Evolutionary conservation across 2,113 vertebrate species (phyloP).

Genomic region (Periophthalmus modestus): DNA sequence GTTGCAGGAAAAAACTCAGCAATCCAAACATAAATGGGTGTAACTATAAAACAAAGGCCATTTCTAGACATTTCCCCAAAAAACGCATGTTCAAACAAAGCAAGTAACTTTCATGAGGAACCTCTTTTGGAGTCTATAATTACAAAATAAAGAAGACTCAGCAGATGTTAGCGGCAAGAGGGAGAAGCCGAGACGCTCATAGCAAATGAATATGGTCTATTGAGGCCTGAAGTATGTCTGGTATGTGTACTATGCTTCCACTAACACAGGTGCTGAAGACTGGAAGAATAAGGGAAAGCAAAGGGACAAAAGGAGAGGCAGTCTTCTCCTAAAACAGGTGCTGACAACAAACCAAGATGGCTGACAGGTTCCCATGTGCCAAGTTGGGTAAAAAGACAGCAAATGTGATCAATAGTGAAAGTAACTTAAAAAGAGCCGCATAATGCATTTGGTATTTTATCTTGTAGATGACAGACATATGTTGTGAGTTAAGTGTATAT

Average conservation of each 20-base stretch:
- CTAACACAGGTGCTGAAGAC: conserved; percentile 71
- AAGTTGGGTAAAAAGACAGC: not conserved
- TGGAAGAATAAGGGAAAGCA: conserved; percentile 30
- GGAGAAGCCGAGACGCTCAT: conserved; percentile 19
- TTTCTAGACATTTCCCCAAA: conserved; percentile 5
- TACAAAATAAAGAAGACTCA: conserved; percentile 10
- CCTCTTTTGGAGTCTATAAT: conserved; percentile 4
- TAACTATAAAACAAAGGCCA: conserved; percentile 27
- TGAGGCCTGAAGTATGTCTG: conserved; percentile 70
- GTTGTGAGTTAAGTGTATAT: conserved; percentile 2
- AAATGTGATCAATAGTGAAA: not conserved
- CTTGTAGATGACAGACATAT: not conserved
- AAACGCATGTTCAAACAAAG: conserved; percentile 2
- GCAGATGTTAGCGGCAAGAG: conserved; percentile 43
- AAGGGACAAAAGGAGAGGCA: conserved; percentile 26
- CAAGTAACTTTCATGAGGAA: conserved; percentile 1
- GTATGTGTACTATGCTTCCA: conserved; percentile 72
- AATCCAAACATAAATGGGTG: conserved; percentile 19
- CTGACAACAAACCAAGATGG: conserved; percentile 12
- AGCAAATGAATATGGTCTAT: conserved; percentile 64
- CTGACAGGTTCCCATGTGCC: not conserved
- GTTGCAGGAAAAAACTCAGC: conserved; percentile 13
- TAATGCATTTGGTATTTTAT: conserved; percentile 1
- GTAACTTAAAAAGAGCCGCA: not conserved
- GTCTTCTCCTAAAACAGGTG: conserved; percentile 43